Percentiles rank a stretch among this genome's conserved stretches.
These are phyloP conservation scores for Stenolophus ochropezus DNA, from an alignment of 2,888 invertebrate genomes.

Conservation along the genomic window DNA sequence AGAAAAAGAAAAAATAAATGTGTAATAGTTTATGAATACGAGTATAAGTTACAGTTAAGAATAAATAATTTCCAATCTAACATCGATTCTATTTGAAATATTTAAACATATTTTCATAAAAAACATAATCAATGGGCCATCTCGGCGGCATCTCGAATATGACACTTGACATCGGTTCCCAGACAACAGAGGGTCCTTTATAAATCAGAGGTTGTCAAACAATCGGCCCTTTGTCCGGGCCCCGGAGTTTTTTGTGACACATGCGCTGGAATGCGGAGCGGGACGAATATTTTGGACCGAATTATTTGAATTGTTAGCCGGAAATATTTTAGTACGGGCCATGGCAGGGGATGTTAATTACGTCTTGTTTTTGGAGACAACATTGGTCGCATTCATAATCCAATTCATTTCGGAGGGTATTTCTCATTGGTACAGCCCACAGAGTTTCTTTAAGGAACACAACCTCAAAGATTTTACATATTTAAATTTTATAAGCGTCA, in stretches of 20 bases:
- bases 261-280: constrained; percentile 18
- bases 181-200: constrained; percentile 51
- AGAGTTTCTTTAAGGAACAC: too few relatives aligned
- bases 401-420: too few relatives aligned
- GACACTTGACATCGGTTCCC: constrained; percentile 54
- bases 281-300: constrained; percentile 36
- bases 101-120: constrained; percentile 43
- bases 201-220: constrained; percentile 54
- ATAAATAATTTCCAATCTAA: too few relatives aligned
- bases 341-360: constrained; percentile 17
- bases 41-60: too few relatives aligned
- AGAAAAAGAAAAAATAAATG: too few relatives aligned
- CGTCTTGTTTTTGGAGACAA: not conserved
- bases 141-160: constrained; percentile 55
- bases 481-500: too few relatives aligned
- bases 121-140: constrained; percentile 47
- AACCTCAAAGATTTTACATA: too few relatives aligned
- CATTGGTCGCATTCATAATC: not conserved
- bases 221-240: constrained; percentile 39
- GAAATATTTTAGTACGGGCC: constrained; percentile 29
- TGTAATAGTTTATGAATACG: too few relatives aligned
- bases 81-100: too few relatives aligned
- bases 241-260: constrained; percentile 15
- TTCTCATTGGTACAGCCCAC: too few relatives aligned
- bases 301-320: constrained; percentile 40